phyloP scores from a whole-genome alignment of 2,888 invertebrate genomes.

The Chrysina gloriosa region DNA sequence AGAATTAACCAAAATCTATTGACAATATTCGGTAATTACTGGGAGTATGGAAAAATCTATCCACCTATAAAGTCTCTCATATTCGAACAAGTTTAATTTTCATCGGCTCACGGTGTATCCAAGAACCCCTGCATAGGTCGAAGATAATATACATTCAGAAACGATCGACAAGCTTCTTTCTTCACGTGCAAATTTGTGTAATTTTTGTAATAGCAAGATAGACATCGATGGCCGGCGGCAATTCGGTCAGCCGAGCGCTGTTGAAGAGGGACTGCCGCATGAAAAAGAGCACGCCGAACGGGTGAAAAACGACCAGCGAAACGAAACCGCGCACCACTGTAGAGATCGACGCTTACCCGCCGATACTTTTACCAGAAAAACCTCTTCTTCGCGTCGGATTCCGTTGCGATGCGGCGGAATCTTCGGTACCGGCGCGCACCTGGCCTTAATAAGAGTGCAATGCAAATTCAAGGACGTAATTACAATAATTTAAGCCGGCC shows the following conservation, averaged over 20 bases:
- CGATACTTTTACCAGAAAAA: constrained; percentile 27
- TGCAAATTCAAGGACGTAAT: constrained; percentile 40
- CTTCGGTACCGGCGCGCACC: constrained; percentile 28
- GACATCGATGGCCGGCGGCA: constrained; percentile 34
- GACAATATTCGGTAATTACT: too few species aligned
- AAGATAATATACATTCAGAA: constrained; percentile 26
- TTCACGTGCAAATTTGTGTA: constrained; percentile 40
- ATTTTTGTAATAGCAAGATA: constrained; percentile 40
- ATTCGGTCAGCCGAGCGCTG: constrained; percentile 20
- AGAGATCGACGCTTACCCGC: neutral
- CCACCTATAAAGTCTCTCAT: too few species aligned
- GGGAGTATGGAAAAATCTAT: too few species aligned
- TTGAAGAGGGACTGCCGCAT: constrained; percentile 24
- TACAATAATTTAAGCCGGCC: constrained; percentile 39
- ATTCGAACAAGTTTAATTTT: neutral
- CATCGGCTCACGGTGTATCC: neutral
- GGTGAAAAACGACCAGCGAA: constrained; percentile 23
- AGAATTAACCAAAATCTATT: too few species aligned
- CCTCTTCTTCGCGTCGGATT: neutral
- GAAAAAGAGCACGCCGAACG: constrained; percentile 1
- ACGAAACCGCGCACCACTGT: neutral
- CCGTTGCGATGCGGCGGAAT: too few species aligned
- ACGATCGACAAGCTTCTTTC: constrained; percentile 26
- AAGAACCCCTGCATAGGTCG: neutral
- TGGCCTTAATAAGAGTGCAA: constrained; percentile 31